These are phyloP conservation scores for Morelia viridis DNA, from an alignment of 2,797 vertebrate genomes.

Conservation along the genomic window DNA sequence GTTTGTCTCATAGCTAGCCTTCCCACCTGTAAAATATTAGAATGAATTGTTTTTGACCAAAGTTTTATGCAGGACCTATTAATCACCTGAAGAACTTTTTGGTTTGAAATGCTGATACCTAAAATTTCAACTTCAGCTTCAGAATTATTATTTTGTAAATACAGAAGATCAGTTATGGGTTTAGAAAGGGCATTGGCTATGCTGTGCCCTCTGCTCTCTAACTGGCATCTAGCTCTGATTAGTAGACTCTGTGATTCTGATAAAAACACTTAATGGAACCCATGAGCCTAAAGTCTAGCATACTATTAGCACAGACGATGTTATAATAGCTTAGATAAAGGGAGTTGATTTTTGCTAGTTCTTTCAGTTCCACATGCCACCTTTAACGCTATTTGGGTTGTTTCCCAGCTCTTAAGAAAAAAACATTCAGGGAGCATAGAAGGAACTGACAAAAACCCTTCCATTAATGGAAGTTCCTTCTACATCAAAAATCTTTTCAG, in stretches of 20 bases:
- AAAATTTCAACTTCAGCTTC: not conserved
- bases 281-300: not conserved
- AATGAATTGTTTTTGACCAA: not conserved
- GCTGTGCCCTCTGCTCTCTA: not conserved
- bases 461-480: not conserved
- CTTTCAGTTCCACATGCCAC: not conserved
- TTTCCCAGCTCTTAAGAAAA: not conserved
- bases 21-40: not conserved
- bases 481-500: not conserved
- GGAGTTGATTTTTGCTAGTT: not conserved
- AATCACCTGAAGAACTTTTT: not conserved
- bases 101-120: not conserved
- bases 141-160: not conserved
- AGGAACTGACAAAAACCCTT: not conserved
- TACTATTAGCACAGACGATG: not conserved
- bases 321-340: not conserved
- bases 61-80: not conserved
- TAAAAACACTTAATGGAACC: not conserved
- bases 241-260: not conserved
- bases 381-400: not conserved
- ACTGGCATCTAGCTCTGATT: not conserved
- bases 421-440: not conserved
- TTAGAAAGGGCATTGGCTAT: not conserved
- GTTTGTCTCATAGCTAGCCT: not conserved
- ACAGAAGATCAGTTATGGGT: not conserved